Evolutionary conservation across 30 jellyfish, hydroid and myxozoan genomes (phyloP), one percentile per base, ranked within the genome.

Genomic region (Aurelia sp.): DNA sequence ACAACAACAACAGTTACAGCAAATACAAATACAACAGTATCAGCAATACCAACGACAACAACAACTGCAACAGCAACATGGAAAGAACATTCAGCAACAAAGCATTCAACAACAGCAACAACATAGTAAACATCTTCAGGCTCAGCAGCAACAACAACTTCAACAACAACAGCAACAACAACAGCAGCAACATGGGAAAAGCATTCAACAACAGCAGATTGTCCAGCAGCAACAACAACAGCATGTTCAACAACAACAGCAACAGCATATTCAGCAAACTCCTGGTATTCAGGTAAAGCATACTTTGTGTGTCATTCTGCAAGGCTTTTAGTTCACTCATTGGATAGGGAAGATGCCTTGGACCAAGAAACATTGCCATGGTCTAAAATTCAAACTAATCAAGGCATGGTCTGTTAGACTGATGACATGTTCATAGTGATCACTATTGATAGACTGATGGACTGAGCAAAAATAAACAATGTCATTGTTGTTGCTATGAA

Each of bases 181-280:
- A 52, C 97, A 90, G 62, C 91, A 74, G 60, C 94, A 84, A 41
- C 73, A 76, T 67, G 71, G 47, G 61, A 40, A 31, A 22, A 88
- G 30, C 71, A 59, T 22, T 51, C 68, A 27, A 37, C 88, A 77
- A 59, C 88, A 77, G 67, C 78, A 58, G 18, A 66, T 59, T 23
- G n/a, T 17, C 10, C 81, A 60, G 63, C 81, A 20, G 64, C 88
- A 77, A n/a, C 81, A 62, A 62, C 88, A 77, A 50, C 84, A 71
- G 64, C 62, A 71, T 17, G 31, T 17, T 7, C 87, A 76, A 76
- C 72, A 44, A 55, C 86, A 74, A 74, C 76, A 57, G n/a, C 87
- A 76, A 51, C 89, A 79, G 52, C 69, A 44, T 73, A n/a, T 79
- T 9, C 92, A 82, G 79, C 93, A 84, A 59, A 71, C 69, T 44